These are phyloP conservation scores for Procavia capensis DNA, from an alignment of 2,113 vertebrate species.

Conservation along the genomic window DNA sequence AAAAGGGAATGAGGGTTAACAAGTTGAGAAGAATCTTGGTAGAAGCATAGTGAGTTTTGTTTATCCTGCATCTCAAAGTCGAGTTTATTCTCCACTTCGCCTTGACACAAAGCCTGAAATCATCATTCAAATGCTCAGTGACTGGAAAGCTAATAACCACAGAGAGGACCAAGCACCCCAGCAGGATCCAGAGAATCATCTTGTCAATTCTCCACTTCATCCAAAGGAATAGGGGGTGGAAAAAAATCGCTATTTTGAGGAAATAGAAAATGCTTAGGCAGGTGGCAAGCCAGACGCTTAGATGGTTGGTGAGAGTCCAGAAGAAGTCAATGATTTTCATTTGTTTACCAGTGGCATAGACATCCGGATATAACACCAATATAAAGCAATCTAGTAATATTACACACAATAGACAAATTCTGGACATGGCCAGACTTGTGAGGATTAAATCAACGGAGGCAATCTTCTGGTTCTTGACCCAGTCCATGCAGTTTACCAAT, in stretches of 20 bases:
- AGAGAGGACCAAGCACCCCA: neutral
- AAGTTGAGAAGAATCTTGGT: slow-evolving; percentile 34
- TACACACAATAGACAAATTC: slow-evolving; percentile 71
- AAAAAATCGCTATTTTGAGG: slow-evolving; percentile 78
- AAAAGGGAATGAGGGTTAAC: slow-evolving; percentile 46
- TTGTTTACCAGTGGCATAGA: slow-evolving; percentile 21
- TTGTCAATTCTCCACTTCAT: slow-evolving; percentile 75
- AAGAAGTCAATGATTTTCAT: slow-evolving; percentile 72
- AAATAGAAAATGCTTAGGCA: slow-evolving; percentile 80
- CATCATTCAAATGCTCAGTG: slow-evolving; percentile 55
- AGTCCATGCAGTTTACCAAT: slow-evolving; percentile 66
- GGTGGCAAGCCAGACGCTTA: slow-evolving; percentile 76
- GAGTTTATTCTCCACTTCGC: neutral
- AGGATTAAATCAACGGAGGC: slow-evolving; percentile 77
- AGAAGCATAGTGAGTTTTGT: neutral
- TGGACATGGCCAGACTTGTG: slow-evolving; percentile 75
- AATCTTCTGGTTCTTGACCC: slow-evolving; percentile 74
- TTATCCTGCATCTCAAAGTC: neutral
- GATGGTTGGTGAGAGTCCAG: slow-evolving; percentile 66
- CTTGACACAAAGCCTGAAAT: slow-evolving; percentile 19
- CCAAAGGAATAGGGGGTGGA: slow-evolving; percentile 75
- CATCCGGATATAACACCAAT: slow-evolving; percentile 45
- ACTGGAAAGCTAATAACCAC: slow-evolving; percentile 47
- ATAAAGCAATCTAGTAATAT: slow-evolving; percentile 52
- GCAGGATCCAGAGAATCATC: slow-evolving; percentile 34